A percentile compares a stretch with the other conserved stretches of the same genome.
These are phyloP conservation scores for Xiphias gladius DNA, from an alignment of 2,113 vertebrate species.

Conservation along the genomic window DNA sequence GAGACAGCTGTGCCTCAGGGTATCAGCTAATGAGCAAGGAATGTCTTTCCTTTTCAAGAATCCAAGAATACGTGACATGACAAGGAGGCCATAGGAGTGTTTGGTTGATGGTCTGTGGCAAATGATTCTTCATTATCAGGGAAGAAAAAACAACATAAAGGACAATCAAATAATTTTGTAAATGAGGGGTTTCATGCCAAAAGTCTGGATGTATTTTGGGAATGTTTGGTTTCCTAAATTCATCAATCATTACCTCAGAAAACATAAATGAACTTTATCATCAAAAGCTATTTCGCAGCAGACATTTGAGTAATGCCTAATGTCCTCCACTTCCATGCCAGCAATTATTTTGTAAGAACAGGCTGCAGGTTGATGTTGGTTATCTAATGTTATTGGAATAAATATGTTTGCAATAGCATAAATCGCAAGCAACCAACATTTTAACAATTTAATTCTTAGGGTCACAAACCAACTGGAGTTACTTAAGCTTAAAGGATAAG, in stretches of 20 bases:
- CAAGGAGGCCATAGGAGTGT: constrained; percentile 9
- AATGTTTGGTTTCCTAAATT: constrained; percentile 31
- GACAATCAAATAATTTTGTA: constrained; percentile 18
- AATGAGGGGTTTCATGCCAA: constrained; percentile 36
- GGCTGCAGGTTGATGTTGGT: background rate
- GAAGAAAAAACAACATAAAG: background rate
- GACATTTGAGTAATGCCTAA: constrained; percentile 15
- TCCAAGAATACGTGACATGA: constrained; percentile 15
- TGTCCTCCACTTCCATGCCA: constrained; percentile 4
- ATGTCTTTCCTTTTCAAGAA: constrained; percentile 40
- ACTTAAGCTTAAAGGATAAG: too few relatives aligned
- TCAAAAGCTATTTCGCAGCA: background rate
- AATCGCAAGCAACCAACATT: background rate
- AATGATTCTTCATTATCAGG: constrained; percentile 56
- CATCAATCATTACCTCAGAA: constrained; percentile 28
- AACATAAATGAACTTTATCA: background rate
- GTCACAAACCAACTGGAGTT: background rate
- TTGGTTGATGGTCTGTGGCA: constrained; percentile 52
- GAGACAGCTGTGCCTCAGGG: constrained; percentile 71
- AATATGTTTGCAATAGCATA: background rate
- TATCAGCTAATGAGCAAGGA: constrained; percentile 72
- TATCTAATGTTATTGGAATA: background rate
- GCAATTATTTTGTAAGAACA: background rate
- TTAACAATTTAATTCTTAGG: background rate
- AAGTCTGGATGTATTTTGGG: constrained; percentile 13